Base-by-base conservation (phyloP, 2,888 invertebrate genomes). In the Sarcophaga caerulescens region DNA sequence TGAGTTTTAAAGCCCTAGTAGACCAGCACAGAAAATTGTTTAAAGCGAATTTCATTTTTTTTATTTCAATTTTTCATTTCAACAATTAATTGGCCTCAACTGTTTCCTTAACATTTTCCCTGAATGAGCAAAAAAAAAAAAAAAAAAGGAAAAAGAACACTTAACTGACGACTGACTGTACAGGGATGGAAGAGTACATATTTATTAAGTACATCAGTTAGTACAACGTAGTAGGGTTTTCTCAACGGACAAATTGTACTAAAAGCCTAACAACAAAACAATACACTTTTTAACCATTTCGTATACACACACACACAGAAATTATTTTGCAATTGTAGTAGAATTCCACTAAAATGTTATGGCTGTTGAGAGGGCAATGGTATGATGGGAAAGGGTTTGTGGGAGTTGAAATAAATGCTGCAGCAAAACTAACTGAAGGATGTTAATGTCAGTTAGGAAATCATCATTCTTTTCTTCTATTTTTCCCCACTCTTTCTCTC, bases 401-500 rank as follows among this genome's bases (percentile, higher is more conserved):
- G 52, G 52, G 52, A 52, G 17, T 12, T 52, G 14, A 8, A 35
- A 35, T 35, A 35, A 35, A 35, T 17, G 52, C 17, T 52, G 5
- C 4, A 4, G 52, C 14, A 17, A 52, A 52, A 57, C 65, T 73
- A 65, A 69, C 62, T 59, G 65, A 70, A 83, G 74, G 60, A 68
- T 85, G 80, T 77, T 77, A 83, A 71, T 83, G 80, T 83, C 85
- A 85, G 80, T 81, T 80, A 73, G 80, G 47, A 85, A 85, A 77
- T 83, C 80, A 81, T 78, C 78, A 80, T 83, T 79, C 63, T 52
- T 70, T 69, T 83, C 35, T 35, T 35, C 35, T 25, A 4, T 25
- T 5, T 25, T 5, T 25, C 25, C 25, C 5, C 4, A 5, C 25
- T 4, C 25, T 5, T 5, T 25, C 25, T 25, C 25, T 25, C 25